Percentiles rank a stretch among this genome's conserved stretches.
These are phyloP conservation scores for Arenaria interpres DNA, from an alignment of 2,113 vertebrate species.

Conservation along the genomic window DNA sequence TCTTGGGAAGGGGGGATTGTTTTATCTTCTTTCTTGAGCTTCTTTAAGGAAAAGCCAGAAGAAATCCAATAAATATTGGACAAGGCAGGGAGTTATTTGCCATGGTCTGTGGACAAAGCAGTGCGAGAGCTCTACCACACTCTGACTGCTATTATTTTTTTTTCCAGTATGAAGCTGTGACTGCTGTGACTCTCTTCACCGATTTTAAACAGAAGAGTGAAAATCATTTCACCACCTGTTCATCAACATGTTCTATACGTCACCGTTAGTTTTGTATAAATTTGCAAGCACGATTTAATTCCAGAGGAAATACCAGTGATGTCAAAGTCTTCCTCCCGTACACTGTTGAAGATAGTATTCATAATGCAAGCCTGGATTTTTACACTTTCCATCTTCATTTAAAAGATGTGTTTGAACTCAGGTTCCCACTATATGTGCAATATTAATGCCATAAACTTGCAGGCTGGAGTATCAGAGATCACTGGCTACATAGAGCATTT, in stretches of 20 bases:
- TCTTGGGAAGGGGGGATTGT: background rate
- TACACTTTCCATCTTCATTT: background rate
- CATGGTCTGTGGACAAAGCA: background rate
- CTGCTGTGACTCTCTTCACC: background rate
- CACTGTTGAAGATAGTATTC: background rate
- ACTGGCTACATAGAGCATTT: background rate
- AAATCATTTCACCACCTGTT: background rate
- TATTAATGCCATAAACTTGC: background rate
- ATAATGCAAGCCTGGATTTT: background rate
- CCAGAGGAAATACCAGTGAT: background rate
- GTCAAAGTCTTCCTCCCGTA: background rate
- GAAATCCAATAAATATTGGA: background rate
- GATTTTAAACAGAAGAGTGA: background rate
- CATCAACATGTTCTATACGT: background rate
- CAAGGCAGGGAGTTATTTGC: background rate
- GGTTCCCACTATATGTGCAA: background rate
- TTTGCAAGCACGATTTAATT: background rate
- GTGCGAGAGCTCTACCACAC: background rate
- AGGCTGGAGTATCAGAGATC: background rate
- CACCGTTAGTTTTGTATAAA: background rate
- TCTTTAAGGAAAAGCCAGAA: background rate
- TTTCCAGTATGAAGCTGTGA: background rate
- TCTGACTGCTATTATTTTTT: background rate
- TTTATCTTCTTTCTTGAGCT: background rate
- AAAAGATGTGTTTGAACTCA: background rate